These are phyloP conservation scores for Apogon hyalosoma DNA, from an alignment of 2,797 vertebrate species.

Conservation along the genomic window DNA sequence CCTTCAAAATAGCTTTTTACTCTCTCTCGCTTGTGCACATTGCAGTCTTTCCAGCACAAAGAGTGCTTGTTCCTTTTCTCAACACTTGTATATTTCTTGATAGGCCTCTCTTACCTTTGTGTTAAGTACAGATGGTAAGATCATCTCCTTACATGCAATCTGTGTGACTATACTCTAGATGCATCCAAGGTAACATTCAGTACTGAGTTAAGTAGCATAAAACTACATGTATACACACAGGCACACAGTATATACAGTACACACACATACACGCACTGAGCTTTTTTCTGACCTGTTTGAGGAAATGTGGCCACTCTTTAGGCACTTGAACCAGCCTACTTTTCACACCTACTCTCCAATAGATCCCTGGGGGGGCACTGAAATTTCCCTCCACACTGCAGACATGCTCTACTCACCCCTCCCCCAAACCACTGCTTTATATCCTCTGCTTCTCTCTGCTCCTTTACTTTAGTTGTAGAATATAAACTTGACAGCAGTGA, in stretches of 20 bases:
- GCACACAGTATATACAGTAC: not conserved
- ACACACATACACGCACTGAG: constrained; percentile 24
- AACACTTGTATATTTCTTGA: not conserved
- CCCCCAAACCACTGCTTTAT: constrained; percentile 52
- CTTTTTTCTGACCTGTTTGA: constrained; percentile 61
- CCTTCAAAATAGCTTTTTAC: constrained; percentile 32
- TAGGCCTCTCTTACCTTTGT: constrained; percentile 58
- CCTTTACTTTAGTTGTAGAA: constrained; percentile 47
- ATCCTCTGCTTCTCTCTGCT: constrained; percentile 53
- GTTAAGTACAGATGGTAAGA: constrained; percentile 26
- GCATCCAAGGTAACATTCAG: constrained; percentile 57
- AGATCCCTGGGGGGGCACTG: constrained; percentile 55
- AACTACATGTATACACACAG: constrained; percentile 6
- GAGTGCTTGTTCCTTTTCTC: not conserved
- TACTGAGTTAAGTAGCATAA: constrained; percentile 9
- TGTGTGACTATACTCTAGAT: constrained; percentile 27
- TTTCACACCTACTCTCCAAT: constrained; percentile 71
- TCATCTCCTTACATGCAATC: constrained; percentile 12
- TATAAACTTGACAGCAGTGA: constrained; percentile 65
- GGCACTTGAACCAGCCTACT: constrained; percentile 64
- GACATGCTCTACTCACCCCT: constrained; percentile 45
- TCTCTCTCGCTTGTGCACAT: constrained; percentile 3
- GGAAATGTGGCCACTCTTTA: constrained; percentile 57
- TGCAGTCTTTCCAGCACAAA: constrained; percentile 4
- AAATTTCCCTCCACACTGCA: constrained; percentile 62